These are phyloP conservation scores for Phataginus tetradactyla DNA, from an alignment of 2,797 vertebrate genomes.

Conservation along the genomic window DNA sequence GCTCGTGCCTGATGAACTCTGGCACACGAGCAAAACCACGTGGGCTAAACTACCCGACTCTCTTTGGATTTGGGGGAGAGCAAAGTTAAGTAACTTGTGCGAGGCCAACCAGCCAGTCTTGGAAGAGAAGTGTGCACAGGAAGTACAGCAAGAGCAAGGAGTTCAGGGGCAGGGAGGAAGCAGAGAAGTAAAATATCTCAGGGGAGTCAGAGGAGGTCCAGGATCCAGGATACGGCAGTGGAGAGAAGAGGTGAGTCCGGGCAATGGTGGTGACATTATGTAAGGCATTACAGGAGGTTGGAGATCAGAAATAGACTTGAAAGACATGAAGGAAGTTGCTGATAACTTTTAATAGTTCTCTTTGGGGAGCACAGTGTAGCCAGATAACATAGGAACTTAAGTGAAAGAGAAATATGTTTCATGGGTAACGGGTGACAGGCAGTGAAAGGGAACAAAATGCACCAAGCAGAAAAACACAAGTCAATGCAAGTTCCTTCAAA, in stretches of 20 bases:
- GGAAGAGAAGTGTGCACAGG: background rate
- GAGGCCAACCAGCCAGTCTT: background rate
- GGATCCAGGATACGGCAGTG: background rate
- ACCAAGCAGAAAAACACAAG: background rate
- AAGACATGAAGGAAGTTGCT: background rate
- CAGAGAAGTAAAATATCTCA: background rate
- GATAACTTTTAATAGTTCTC: slow-evolving; percentile 14
- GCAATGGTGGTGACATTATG: background rate
- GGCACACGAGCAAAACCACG: background rate
- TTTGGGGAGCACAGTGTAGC: background rate
- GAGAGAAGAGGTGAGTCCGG: too few relatives aligned
- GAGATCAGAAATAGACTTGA: slow-evolving; percentile 47
- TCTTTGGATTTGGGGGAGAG: background rate
- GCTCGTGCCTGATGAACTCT: background rate
- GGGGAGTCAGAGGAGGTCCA: background rate
- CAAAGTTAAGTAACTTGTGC: background rate
- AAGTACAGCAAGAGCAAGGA: background rate
- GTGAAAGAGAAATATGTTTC: background rate
- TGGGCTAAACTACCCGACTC: background rate
- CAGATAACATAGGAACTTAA: background rate
- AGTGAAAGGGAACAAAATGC: background rate
- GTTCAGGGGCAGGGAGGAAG: background rate
- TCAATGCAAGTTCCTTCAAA: background rate
- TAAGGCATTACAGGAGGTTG: background rate
- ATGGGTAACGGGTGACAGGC: rapidly evolving